Evolutionary conservation across 37 sponge, comb jelly and placozoan species (phyloP), one percentile per base, ranked within the genome.

Genomic region (Petrosia ficiformis): DNA sequence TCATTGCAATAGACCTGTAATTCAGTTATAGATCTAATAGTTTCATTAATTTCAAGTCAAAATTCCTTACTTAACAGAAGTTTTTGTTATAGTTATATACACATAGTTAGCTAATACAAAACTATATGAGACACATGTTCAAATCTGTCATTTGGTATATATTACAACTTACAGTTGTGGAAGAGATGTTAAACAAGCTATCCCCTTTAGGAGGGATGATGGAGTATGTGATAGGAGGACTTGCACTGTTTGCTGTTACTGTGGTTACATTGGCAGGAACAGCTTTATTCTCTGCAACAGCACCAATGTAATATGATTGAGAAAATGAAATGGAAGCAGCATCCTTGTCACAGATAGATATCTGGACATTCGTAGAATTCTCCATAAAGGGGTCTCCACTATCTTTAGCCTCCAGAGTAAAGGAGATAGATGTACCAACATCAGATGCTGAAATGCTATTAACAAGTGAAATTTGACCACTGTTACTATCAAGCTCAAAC

Each of bases 271-370:
- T 1, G 67, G 61, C 54, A 42, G 86, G 80, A 1, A 22, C 68
- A 33, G 71, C 65, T 21, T n/a, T 77, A 38, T 77, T 75, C 76
- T 86, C 86, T 2, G 14, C 2, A 8, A 86, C 70, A 58, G 36
- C 68, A 36, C 73, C 67, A 3, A 24, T 5, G 34, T 57, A 73
- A 0, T 42, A 40, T 10, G 73, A 59, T 6, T 59, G 43, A 3
- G 30, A 57, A 36, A 73, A 73, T 29, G 24, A 14, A 3, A 57
- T 6, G 2, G 3, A 4, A 32, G 19, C 44, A 21, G 26, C 36
- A 4, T 65, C 26, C n/a, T 67, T 70, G 59, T 81, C 73, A n/a
- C 64, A 35, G 14, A 81, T 65, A 19, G 38, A 32, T n/a, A 81
- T 42, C 19, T 30, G 22, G 8, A 81, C 67, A 28, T 44, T 28